These are phyloP conservation scores for Xenus cinereus DNA, from an alignment of 2,113 vertebrate genomes.

Conservation along the genomic window DNA sequence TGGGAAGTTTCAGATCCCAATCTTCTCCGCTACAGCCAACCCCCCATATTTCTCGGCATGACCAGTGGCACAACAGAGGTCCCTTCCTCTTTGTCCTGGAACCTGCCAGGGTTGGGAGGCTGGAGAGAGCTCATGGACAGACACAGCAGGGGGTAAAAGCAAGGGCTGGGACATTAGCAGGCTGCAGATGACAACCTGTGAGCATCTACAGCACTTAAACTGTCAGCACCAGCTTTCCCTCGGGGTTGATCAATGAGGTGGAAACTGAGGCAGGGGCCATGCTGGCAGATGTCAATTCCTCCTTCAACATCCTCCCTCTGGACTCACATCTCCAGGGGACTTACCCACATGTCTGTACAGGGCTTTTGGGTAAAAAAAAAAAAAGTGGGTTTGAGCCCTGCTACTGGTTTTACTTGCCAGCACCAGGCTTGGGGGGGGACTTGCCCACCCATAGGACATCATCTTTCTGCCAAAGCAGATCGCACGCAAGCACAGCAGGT, in stretches of 20 bases:
- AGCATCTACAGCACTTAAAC: neutral
- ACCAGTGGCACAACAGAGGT: neutral
- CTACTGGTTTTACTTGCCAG: neutral
- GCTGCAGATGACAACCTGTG: neutral
- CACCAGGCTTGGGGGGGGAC: neutral
- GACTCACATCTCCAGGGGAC: neutral
- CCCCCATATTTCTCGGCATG: neutral
- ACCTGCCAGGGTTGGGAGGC: rapidly evolving
- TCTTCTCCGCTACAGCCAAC: no score
- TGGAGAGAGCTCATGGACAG: neutral
- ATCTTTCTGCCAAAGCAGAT: neutral
- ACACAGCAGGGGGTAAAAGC: neutral
- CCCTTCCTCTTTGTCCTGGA: neutral
- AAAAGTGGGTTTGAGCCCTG: neutral
- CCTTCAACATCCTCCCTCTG: rapidly evolving
- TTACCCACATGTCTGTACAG: neutral
- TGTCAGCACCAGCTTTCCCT: neutral
- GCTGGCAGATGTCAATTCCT: neutral
- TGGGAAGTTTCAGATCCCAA: neutral
- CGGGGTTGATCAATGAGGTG: neutral
- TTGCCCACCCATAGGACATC: neutral
- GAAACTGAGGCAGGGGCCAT: neutral
- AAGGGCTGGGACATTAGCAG: neutral
- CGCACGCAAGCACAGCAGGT: rapidly evolving
- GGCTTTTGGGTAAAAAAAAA: neutral